A percentile compares a stretch with the other conserved stretches of the same genome.
phyloP scores from a whole-genome alignment of 2,888 invertebrate genomes.

The Ectemnius lituratus region DNA sequence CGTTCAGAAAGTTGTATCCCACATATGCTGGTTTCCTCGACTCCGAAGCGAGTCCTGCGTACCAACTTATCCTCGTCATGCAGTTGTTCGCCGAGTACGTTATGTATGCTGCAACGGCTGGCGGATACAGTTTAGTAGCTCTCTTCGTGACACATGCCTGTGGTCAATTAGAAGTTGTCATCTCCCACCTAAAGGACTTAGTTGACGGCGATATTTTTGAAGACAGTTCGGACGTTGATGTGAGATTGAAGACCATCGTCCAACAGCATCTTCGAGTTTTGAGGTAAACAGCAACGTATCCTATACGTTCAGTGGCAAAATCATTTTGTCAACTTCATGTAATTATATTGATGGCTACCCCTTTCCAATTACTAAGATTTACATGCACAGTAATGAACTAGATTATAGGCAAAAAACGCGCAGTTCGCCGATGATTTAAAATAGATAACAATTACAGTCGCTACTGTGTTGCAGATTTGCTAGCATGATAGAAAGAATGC shows the following conservation, averaged over 20 bases:
- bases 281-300: too few species aligned
- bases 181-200: slow-evolving; percentile 16
- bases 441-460: too few species aligned
- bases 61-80: slow-evolving; percentile 56
- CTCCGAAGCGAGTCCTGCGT: slow-evolving; percentile 50
- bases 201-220: too few species aligned
- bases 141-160: slow-evolving; percentile 59
- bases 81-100: slow-evolving; percentile 54
- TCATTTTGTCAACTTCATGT: too few species aligned
- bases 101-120: slow-evolving; percentile 46
- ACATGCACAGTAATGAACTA: slow-evolving; percentile 11
- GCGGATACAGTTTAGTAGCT: slow-evolving; percentile 54
- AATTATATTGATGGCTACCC: too few species aligned
- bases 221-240: background rate
- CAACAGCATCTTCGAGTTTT: slow-evolving; percentile 47
- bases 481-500: slow-evolving; percentile 59
- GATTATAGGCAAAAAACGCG: too few species aligned
- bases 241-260: slow-evolving; percentile 39
- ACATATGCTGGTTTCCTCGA: slow-evolving; percentile 45
- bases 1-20: slow-evolving; percentile 51
- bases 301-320: too few species aligned
- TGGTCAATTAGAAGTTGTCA: slow-evolving; percentile 56
- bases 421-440: too few species aligned
- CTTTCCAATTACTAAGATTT: too few species aligned
- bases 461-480: slow-evolving; percentile 68